phyloP scores from a whole-genome alignment of 2,113 vertebrate genomes.

The Climacteris rufus region DNA sequence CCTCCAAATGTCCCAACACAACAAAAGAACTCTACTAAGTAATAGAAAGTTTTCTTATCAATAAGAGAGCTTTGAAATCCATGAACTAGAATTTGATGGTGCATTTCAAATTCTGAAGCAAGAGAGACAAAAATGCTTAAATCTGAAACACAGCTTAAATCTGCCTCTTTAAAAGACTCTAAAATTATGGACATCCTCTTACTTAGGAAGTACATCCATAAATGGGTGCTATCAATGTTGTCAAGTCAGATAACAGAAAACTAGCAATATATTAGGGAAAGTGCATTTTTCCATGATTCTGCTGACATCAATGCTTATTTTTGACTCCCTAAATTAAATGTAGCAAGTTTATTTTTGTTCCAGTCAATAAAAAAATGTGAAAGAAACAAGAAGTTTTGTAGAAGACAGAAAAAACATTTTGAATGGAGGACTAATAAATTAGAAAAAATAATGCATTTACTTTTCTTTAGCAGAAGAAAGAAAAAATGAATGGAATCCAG shows the following conservation, averaged over 20 bases:
- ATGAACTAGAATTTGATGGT: background rate
- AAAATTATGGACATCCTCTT: background rate
- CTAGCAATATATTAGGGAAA: background rate
- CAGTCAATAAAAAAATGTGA: background rate
- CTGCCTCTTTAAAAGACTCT: background rate
- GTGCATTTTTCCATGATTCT: background rate
- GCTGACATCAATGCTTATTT: background rate
- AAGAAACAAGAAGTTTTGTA: background rate
- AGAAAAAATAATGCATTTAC: background rate
- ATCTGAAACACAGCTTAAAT: background rate
- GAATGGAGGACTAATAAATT: background rate
- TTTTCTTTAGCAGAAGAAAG: background rate
- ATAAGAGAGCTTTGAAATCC: background rate
- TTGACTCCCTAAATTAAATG: background rate
- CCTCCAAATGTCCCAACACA: constrained; percentile 1
- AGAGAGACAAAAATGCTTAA: background rate
- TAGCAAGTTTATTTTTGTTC: background rate
- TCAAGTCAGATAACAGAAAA: background rate
- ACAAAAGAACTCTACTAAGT: background rate
- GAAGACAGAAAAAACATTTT: background rate
- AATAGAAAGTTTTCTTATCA: background rate
- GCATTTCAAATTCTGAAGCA: background rate
- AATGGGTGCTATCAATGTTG: background rate
- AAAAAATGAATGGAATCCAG: background rate
- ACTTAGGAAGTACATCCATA: background rate